Evolutionary conservation across 2,888 invertebrate genomes (phyloP), one percentile per base, ranked within the genome.

Genomic region (Epinotia brunnichana): DNA sequence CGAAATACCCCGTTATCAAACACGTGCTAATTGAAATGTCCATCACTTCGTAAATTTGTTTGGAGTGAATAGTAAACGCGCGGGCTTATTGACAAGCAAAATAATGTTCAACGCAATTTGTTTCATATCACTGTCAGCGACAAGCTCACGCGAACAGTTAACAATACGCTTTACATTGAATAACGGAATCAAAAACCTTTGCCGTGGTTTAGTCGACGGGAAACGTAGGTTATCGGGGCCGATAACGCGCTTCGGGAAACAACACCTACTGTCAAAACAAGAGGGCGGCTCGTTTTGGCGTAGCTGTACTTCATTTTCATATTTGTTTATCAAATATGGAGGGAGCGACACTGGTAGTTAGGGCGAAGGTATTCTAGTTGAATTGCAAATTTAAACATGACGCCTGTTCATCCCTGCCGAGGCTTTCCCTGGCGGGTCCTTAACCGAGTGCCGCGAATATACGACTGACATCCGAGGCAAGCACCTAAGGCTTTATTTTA

Each of bases 361-460:
- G 79, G 78, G 73, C 74, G 78, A 75, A 79, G 78, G 80, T 78
- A 78, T 75, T 77, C 80, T 78, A 76, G 80, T 85, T 81, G 87
- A 88, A 87, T 87, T 86, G 88, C 88, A 87, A 88, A 89, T 89
- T 87, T 88, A 88, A 85, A 87, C 87, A 86, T 87, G 86, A 81
- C 82, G 66, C 74, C 75, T 71, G 69, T 67, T 69, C 72, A 72
- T 72, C 69, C 66, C 72, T 61, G 69, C 54, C 69, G 69, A 61
- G 69, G 64, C 51, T 61, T 69, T 73, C 77, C 76, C 75, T 54
- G 11, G 76, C 57, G 76, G 44, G 74, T 74, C 74, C 76, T 77
- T 77, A 75, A 60, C 21, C 56, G 60, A 63, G 67, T 53, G 60
- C 57, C 66, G 57, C 67, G 57, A 72, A 64, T 69, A 69, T 69